Evolutionary conservation across 2,797 vertebrate species (phyloP), one percentile per base, ranked within the genome.

Genomic region (Setipinna tenuifilis): DNA sequence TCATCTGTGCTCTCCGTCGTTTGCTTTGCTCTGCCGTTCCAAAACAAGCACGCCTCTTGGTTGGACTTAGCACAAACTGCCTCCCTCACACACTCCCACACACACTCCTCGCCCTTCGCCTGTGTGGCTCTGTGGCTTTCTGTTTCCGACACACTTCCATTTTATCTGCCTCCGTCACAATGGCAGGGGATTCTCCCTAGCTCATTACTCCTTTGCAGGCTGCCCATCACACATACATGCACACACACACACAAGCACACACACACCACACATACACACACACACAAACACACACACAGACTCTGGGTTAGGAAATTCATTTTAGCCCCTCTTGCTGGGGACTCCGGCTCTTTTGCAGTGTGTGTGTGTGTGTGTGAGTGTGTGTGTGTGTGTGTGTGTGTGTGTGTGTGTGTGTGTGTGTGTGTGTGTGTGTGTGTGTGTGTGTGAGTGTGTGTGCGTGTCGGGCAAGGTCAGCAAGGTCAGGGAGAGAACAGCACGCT

Each of bases 291-390:
- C 61, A 62, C 7, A 54, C 50, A 54, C 50, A 25, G 23, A 31
- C 25, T 48, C 35, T 71, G 87, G 86, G 82, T 84, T 83, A 82
- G 87, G 83, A 82, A 91, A 92, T 88, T 87, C 88, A 89, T 89
- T 91, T 41, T n/a, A 62, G 21, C 59, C 7, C 21, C 59, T n/a
- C 21, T 21, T 7, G 19, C 68, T 85, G 86, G 85, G 85, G 90
- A 90, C 35, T 41, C 35, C 2, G 35, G 35, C 35, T 41, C 35
- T 41, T 41, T 41, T 41, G 35, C 35, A 41, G 35, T 2, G 35
- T 2, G 35, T 2, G 35, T 41, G 35, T 41, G 35, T 41, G 35
- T 41, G 35, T 41, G 35, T 41, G 35, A 2, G 35, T 41, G 35
- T 41, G 35, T 41, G 35, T 41, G 35, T 41, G 35, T 41, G 35